phyloP scores from a whole-genome alignment of 2,113 vertebrate genomes.

The Phylloscopus trochiloides region DNA sequence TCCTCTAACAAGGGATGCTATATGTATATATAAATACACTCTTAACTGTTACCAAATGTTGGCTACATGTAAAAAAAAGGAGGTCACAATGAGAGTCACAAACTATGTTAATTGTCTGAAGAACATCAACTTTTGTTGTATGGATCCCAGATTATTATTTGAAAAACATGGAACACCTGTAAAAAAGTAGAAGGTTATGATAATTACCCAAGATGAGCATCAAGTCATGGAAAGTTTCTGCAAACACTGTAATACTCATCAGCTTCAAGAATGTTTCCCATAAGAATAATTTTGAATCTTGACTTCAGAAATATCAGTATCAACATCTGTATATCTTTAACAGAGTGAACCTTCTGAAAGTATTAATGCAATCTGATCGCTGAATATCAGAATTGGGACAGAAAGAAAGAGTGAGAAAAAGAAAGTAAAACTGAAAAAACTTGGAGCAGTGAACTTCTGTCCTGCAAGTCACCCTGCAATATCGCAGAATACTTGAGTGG shows the following conservation, averaged over 20 bases:
- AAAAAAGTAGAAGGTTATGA: neutral
- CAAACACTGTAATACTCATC: neutral
- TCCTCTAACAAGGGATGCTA: neutral
- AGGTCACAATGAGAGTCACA: neutral
- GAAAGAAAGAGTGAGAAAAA: neutral
- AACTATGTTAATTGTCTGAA: neutral
- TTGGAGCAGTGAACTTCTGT: neutral
- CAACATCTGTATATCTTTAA: neutral
- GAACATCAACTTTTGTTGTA: neutral
- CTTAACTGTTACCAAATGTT: slow-evolving; percentile 32
- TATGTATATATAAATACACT: neutral
- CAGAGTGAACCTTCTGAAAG: neutral
- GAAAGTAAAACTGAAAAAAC: neutral
- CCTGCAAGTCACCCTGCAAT: neutral
- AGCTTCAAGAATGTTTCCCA: neutral
- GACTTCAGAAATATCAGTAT: neutral
- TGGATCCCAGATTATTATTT: neutral
- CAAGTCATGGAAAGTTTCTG: neutral
- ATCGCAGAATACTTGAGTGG: neutral
- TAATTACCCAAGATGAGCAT: neutral
- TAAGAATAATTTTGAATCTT: neutral
- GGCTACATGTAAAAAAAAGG: neutral
- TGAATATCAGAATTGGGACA: neutral
- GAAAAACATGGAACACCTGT: neutral
- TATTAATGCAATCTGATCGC: neutral